Base-by-base conservation (phyloP, 2,113 vertebrate genomes). In the Acrocephalus arundinaceus region DNA sequence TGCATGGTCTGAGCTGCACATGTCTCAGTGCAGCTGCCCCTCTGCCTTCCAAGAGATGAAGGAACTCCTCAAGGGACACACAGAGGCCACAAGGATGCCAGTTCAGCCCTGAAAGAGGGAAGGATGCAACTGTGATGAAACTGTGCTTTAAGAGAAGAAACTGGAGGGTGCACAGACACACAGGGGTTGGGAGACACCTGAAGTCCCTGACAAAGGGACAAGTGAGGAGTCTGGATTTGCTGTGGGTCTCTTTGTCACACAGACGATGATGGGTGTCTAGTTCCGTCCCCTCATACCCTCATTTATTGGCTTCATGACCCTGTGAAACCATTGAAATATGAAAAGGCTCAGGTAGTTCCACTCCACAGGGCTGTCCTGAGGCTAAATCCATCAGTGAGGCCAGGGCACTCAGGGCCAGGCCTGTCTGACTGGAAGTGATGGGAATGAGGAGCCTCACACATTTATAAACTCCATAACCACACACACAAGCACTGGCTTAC, bases 261-360 rank as follows among this genome's bases (percentile, higher is more conserved):
- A 75, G 28, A 24, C 51, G 31, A 23, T 31, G 37, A 71, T 39
- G 12, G 9, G 9, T 33, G 15, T 15, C 35, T 23, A 12, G 4
- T 12, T 67, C 25, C 37, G 9, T 23, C 6, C 5, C 33, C 4
- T 13, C 16, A 4, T 1, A 8, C 1, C 11, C 13, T 22, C 8
- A 1, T 63, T 65, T 55, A 52, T 24, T 37, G n/a, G 7, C 20
- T 75, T 67, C 43, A 18, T 48, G 7, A 63, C 3, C 9, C 24
- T 51, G 27, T 45, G n/a, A 71, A 82, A 20, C 2, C 3, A 27
- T 61, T 76, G 73, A 48, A 90, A 31, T 10, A 10, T 5, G 43
- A 45, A 21, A 12, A 66, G 4, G 11, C 9, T 74, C n/a, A 16
- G 28, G 31, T 24, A 28, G 33, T n/a, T 27, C 27, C 63, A 5